Conservation (phyloP, 1,140 invertebrate species). For the Proales similis region DNA sequence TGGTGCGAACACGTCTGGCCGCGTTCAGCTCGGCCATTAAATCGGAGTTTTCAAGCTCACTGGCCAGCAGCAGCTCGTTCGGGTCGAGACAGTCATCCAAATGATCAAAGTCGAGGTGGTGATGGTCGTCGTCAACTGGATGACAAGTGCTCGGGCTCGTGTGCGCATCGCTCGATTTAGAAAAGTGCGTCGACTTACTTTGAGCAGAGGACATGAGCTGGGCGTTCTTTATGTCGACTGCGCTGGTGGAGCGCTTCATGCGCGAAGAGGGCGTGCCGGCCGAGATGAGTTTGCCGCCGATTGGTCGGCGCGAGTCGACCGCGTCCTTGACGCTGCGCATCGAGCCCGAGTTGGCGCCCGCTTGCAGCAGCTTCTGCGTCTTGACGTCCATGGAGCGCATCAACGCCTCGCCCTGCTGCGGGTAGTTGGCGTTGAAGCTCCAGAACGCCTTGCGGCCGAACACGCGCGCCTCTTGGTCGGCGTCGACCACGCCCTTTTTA, state of each 20-base stretch:
- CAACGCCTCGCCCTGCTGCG: slow-evolving; percentile 74
- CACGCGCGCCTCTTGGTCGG: slow-evolving; percentile 73
- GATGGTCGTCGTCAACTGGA: slow-evolving; percentile 5
- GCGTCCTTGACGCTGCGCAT: slow-evolving; percentile 9
- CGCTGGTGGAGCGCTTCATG: slow-evolving; percentile 71
- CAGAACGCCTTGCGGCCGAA: slow-evolving; percentile 66
- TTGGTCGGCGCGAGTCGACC: slow-evolving; percentile 24
- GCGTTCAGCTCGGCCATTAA: slow-evolving; percentile 2
- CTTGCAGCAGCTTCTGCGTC: slow-evolving; percentile 63
- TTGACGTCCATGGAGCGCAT: slow-evolving; percentile 72
- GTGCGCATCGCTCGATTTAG: too few relatives aligned
- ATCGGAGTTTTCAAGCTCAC: slow-evolving; percentile 22
- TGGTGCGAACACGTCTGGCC: slow-evolving; percentile 7
- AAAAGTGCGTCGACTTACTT: slow-evolving; percentile 37
- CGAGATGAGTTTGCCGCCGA: slow-evolving; percentile 41
- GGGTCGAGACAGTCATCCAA: slow-evolving; percentile 6
- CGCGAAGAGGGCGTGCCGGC: neutral
- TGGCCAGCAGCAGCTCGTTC: slow-evolving; percentile 19
- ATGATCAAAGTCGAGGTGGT: slow-evolving; percentile 1
- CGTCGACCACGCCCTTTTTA: slow-evolving; percentile 79
- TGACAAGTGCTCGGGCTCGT: too few relatives aligned
- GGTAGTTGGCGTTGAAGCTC: slow-evolving; percentile 81
- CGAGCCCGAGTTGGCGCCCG: slow-evolving; percentile 4
- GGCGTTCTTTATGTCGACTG: slow-evolving; percentile 68
- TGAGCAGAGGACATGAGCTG: slow-evolving; percentile 29